phyloP scores from a whole-genome alignment of 2,888 invertebrate species.

The Leptarthrus brevirostris region DNA sequence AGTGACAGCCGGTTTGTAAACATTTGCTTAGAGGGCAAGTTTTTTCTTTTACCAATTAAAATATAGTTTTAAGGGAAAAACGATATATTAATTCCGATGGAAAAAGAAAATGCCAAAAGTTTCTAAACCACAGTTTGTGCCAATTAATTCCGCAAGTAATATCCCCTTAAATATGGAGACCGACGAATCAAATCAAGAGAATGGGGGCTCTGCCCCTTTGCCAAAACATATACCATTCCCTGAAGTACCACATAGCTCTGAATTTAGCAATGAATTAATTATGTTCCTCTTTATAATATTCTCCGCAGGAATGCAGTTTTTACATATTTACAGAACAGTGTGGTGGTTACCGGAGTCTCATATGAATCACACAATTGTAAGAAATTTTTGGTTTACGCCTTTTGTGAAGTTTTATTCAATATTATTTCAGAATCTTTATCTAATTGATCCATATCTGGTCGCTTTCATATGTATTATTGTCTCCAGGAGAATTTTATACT shows the following conservation, averaged over 20 bases:
- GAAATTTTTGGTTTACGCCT: background rate
- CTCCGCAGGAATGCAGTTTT: constrained; percentile 87
- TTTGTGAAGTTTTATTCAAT: constrained; percentile 11
- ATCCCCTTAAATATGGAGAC: background rate
- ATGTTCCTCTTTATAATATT: constrained; percentile 84
- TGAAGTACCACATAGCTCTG: constrained; percentile 80
- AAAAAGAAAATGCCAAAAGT: background rate
- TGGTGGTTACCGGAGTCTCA: constrained; percentile 98
- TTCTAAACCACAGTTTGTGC: background rate
- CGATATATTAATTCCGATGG: background rate
- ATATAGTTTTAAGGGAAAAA: background rate
- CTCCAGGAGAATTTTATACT: constrained; percentile 81
- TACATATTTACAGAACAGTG: constrained; percentile 93
- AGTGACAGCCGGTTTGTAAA: too few species aligned
- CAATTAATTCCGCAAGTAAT: background rate
- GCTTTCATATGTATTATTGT: constrained; percentile 85
- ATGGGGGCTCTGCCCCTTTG: constrained; percentile 62
- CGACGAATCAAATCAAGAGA: constrained; percentile 23
- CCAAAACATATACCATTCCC: constrained; percentile 88
- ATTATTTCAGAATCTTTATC: constrained; percentile 87
- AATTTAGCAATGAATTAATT: constrained; percentile 85
- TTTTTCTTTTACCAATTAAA: too few species aligned
- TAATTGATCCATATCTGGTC: constrained; percentile 90
- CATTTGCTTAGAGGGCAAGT: too few species aligned
- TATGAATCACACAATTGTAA: constrained; percentile 86